phyloP scores from a whole-genome alignment of 2,113 vertebrate genomes.

The Phalacrocorax carbo region DNA sequence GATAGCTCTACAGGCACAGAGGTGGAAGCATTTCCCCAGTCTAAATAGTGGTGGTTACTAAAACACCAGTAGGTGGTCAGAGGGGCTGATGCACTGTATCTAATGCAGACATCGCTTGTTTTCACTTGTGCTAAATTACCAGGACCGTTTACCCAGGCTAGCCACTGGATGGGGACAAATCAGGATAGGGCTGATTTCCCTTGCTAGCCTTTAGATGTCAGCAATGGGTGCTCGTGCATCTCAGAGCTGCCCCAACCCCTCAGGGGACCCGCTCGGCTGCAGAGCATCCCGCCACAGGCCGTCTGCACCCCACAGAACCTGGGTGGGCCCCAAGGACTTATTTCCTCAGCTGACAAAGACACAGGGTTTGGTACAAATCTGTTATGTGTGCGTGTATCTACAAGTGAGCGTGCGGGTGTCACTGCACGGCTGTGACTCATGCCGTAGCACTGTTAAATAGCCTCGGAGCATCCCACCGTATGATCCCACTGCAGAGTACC shows the following conservation, averaged over 20 bases:
- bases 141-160: background rate
- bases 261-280: background rate
- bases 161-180: background rate
- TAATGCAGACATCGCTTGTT: background rate
- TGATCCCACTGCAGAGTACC: background rate
- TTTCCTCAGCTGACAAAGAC: background rate
- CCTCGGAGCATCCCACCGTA: background rate
- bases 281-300: background rate
- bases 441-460: background rate
- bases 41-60: background rate
- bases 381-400: rapidly evolving
- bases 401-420: rapidly evolving
- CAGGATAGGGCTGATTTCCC: background rate
- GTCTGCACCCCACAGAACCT: background rate
- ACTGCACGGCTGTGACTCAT: background rate
- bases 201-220: background rate
- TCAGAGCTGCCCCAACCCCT: background rate
- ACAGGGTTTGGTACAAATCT: background rate
- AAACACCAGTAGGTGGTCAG: background rate
- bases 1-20: background rate
- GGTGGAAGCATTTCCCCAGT: background rate
- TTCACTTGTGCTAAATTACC: background rate
- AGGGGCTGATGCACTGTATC: background rate
- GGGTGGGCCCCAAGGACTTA: rapidly evolving
- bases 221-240: rapidly evolving